Percentiles rank a stretch among this genome's conserved stretches.
Evolutionary conservation across 2,888 invertebrate species (phyloP).

Genomic region (Archips xylosteana): DNA sequence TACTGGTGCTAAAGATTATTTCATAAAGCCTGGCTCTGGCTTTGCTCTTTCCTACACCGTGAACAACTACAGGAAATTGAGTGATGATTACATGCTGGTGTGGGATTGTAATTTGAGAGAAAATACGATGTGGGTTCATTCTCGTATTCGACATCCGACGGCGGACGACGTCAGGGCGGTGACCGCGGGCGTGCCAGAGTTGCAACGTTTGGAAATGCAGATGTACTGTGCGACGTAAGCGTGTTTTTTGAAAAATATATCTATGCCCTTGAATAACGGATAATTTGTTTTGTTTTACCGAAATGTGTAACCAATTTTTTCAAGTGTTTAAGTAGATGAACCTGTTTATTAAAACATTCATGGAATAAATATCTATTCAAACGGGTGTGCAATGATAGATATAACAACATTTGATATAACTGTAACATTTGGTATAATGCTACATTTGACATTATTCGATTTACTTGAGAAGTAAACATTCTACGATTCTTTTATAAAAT

Average conservation of each 20-base stretch:
- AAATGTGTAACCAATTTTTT: too few relatives aligned
- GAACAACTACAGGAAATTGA: neutral
- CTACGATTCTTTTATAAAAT: too few relatives aligned
- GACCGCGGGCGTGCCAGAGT: neutral
- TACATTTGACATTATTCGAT: too few relatives aligned
- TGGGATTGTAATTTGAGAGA: conserved; percentile 1
- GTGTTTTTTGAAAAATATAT: neutral
- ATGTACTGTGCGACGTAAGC: neutral
- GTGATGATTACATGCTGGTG: conserved; percentile 15
- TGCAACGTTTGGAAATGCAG: neutral
- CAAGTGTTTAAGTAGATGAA: too few relatives aligned
- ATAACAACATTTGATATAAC: too few relatives aligned
- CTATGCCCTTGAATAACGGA: too few relatives aligned
- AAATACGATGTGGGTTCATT: conserved; percentile 5
- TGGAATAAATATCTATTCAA: too few relatives aligned
- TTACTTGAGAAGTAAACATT: too few relatives aligned
- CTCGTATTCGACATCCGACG: neutral
- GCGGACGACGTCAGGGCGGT: conserved; percentile 4
- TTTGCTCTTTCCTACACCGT: neutral
- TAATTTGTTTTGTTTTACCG: too few relatives aligned
- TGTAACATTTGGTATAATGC: too few relatives aligned
- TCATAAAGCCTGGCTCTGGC: neutral
- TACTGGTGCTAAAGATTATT: conserved; percentile 10
- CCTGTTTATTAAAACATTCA: too few relatives aligned
- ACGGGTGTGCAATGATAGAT: too few relatives aligned